A percentile compares a stretch with the other conserved stretches of the same genome.
phyloP scores from a whole-genome alignment of 1,140 invertebrate genomes.

The Aricia agestis region DNA sequence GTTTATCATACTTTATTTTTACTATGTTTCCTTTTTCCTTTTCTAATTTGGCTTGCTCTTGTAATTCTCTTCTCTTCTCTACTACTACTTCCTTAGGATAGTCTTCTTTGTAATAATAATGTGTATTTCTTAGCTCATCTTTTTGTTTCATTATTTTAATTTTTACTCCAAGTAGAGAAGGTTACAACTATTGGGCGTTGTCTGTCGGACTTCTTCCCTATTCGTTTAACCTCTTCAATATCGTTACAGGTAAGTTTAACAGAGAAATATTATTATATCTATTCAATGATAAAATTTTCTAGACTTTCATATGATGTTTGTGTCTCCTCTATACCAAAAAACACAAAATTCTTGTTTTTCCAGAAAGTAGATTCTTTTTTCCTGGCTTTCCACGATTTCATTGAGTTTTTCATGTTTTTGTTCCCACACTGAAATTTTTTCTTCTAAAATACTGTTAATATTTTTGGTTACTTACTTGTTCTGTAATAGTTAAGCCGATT shows the following conservation, averaged over 20 bases:
- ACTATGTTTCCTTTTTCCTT: conserved; percentile 22
- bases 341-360: conserved; percentile 31
- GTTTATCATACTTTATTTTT: conserved; percentile 21
- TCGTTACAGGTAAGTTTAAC: conserved; percentile 10
- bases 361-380: conserved; percentile 28
- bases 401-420: conserved; percentile 26
- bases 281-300: conserved; percentile 17
- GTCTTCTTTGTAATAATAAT: conserved; percentile 26
- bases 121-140: conserved; percentile 18
- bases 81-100: conserved; percentile 20
- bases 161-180: conserved; percentile 20
- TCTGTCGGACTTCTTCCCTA: conserved; percentile 20
- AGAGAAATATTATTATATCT: conserved; percentile 14
- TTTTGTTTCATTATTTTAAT: conserved; percentile 26
- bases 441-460: conserved; percentile 25
- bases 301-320: conserved; percentile 24
- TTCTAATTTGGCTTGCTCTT: conserved; percentile 17
- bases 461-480: conserved; percentile 26
- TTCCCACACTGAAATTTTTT: conserved; percentile 21
- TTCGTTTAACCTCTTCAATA: conserved; percentile 23
- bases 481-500: conserved; percentile 22
- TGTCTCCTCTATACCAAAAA: conserved; percentile 27
- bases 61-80: conserved; percentile 17
- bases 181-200: conserved; percentile 19
- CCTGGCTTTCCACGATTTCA: conserved; percentile 31